A percentile compares a stretch with the other conserved stretches of the same genome.
Evolutionary conservation across 2,797 vertebrate species (phyloP).

Genomic region (Scyliorhinus canicula): DNA sequence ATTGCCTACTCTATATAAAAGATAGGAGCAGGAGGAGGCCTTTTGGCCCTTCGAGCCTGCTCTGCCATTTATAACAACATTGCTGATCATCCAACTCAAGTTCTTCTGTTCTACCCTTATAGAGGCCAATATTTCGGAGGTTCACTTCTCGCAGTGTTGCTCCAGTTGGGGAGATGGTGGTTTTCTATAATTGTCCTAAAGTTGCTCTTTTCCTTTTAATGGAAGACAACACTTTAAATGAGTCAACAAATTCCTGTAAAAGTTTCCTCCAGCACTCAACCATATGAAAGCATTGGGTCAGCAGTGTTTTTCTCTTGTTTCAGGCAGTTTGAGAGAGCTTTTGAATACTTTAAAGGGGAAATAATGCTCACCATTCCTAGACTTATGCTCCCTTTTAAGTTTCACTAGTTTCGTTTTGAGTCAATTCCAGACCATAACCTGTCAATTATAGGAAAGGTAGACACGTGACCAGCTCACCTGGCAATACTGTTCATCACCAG

Average conservation of each 20-base stretch:
- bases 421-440: not conserved
- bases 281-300: not conserved
- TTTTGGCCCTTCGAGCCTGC: too few species aligned
- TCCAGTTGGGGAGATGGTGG: not conserved
- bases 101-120: not conserved
- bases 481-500: not conserved
- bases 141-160: not conserved
- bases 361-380: not conserved
- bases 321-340: not conserved
- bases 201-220: not conserved
- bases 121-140: not conserved
- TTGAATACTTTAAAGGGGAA: not conserved
- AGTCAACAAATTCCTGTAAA: not conserved
- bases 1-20: too few species aligned
- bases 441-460: not conserved
- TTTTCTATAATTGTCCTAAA: not conserved
- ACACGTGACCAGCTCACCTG: not conserved
- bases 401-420: not conserved
- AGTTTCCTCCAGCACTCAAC: not conserved
- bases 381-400: not conserved
- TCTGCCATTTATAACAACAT: too few species aligned
- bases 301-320: not conserved
- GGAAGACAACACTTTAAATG: not conserved
- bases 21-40: too few species aligned
- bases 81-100: too few species aligned